Conservation (phyloP, 2,888 invertebrate genomes). For the Azorinus chamasolen region DNA sequence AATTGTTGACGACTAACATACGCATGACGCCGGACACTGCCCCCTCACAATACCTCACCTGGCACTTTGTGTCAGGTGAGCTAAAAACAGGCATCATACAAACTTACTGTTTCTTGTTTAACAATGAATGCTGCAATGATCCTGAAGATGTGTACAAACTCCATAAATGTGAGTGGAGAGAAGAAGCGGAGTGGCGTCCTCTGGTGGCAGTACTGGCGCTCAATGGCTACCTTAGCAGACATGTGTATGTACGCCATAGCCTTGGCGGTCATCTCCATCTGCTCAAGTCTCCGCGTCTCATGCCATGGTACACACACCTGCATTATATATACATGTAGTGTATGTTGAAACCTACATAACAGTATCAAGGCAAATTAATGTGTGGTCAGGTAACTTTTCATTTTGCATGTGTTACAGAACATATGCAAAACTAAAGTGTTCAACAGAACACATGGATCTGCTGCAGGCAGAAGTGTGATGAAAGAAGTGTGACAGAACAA, state of each 20-base stretch:
- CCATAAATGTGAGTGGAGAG: slow-evolving; percentile 83
- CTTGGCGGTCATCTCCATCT: slow-evolving; percentile 77
- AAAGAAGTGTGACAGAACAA: no score
- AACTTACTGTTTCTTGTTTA: slow-evolving; percentile 80
- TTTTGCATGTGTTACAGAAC: no score
- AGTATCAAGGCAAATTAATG: not conserved
- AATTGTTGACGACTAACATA: no score
- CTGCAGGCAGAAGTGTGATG: no score
- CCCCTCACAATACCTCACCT: no score
- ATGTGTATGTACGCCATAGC: slow-evolving; percentile 85
- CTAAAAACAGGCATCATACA: no score
- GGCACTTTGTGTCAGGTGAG: no score
- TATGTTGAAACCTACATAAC: not conserved
- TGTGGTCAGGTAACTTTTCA: not conserved
- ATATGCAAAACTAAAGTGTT: no score
- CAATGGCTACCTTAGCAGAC: slow-evolving; percentile 79
- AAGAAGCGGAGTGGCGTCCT: slow-evolving; percentile 79
- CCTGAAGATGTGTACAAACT: slow-evolving; percentile 84
- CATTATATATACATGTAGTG: not conserved
- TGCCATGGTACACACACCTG: slow-evolving; percentile 83
- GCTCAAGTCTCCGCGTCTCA: slow-evolving; percentile 72
- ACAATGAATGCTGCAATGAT: slow-evolving; percentile 80
- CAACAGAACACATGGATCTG: no score
- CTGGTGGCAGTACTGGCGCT: slow-evolving; percentile 82
- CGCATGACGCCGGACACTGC: no score